A percentile compares a stretch with the other conserved stretches of the same genome.
Evolutionary conservation across 2,113 vertebrate genomes (phyloP).

Genomic region (Grammomys dolichurus): DNA sequence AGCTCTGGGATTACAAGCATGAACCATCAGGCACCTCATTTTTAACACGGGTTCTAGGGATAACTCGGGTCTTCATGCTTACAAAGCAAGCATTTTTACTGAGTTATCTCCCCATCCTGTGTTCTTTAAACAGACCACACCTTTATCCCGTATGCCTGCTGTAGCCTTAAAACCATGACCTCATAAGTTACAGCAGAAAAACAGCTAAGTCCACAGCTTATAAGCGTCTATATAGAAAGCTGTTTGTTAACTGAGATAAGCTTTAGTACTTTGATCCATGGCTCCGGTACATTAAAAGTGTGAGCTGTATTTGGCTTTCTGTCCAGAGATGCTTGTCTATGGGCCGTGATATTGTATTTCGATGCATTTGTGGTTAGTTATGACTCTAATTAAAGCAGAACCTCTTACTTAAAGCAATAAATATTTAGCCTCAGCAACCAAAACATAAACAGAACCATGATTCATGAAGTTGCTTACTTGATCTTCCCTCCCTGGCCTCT

Average conservation of each 20-base stretch:
- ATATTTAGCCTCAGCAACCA: slow-evolving; percentile 82
- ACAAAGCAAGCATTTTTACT: no score
- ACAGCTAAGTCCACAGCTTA: background rate
- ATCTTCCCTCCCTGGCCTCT: slow-evolving; percentile 12
- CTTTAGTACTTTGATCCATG: background rate
- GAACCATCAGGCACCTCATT: background rate
- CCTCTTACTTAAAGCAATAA: slow-evolving; percentile 80
- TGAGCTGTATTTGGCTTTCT: background rate
- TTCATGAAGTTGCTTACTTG: slow-evolving; percentile 67
- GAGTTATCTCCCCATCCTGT: background rate
- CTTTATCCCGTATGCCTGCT: background rate
- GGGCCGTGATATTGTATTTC: background rate
- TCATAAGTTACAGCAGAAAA: background rate
- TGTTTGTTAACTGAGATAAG: background rate
- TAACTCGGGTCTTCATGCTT: background rate
- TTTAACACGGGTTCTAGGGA: background rate
- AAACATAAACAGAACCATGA: slow-evolving; percentile 76
- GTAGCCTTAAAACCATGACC: fast-evolving
- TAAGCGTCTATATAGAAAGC: background rate
- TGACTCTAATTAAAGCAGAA: slow-evolving; percentile 74
- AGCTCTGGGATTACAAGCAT: background rate
- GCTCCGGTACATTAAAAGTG: background rate
- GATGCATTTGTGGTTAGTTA: slow-evolving; percentile 37
- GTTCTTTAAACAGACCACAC: fast-evolving
- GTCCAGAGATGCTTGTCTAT: background rate